A percentile compares a stretch with the other conserved stretches of the same genome.
Evolutionary conservation across 2,113 vertebrate species (phyloP).

Genomic region (Pygoscelis adeliae): DNA sequence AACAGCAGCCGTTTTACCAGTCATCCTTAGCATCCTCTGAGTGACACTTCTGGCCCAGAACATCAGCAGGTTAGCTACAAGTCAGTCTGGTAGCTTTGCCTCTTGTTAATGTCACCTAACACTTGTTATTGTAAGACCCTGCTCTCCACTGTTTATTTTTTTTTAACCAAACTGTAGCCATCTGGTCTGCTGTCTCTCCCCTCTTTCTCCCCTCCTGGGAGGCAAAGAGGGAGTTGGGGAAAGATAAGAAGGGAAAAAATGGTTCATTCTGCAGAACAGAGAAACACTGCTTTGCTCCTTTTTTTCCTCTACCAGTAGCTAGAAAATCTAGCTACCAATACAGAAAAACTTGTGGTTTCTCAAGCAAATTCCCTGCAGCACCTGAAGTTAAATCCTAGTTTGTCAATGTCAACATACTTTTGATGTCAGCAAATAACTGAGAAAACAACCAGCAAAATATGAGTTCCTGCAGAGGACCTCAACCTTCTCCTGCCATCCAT

Average conservation of each 20-base stretch:
- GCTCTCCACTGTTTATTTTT: not conserved
- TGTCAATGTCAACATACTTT: not conserved
- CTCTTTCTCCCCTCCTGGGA: not conserved
- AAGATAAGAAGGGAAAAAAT: not conserved
- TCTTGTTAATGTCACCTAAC: not conserved
- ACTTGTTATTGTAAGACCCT: not conserved
- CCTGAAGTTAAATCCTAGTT: not conserved
- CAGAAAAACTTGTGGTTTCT: not conserved
- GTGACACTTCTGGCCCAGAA: not conserved
- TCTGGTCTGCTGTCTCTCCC: not conserved
- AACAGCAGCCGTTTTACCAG: not conserved
- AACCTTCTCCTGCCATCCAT: not conserved
- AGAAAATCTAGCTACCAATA: not conserved
- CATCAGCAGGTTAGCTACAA: not conserved
- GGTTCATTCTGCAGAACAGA: not conserved
- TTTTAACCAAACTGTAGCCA: not conserved
- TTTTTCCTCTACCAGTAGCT: not conserved
- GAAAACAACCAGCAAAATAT: not conserved
- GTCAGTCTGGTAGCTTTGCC: not conserved
- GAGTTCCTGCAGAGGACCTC: not conserved
- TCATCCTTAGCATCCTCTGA: not conserved
- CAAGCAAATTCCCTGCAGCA: not conserved
- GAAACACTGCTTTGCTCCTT: not conserved
- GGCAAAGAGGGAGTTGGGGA: not conserved
- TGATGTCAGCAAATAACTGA: not conserved